phyloP scores from a whole-genome alignment of 2,113 vertebrate species.

The Boleophthalmus pectinirostris region DNA sequence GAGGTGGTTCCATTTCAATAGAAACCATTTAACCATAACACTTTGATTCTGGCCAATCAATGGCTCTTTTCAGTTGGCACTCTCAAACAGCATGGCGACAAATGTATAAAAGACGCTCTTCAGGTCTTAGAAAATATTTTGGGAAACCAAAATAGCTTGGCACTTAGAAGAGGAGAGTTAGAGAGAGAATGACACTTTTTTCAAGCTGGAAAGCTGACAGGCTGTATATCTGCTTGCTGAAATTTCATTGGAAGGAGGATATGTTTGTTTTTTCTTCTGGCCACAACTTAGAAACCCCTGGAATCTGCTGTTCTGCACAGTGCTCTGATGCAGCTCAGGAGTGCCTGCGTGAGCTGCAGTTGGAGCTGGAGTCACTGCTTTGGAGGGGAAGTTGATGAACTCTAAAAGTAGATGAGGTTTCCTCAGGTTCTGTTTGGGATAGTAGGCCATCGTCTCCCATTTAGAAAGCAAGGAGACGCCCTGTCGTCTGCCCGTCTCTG shows the following conservation, averaged over 20 bases:
- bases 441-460: slow-evolving; percentile 41
- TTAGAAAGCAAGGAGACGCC: slow-evolving; percentile 60
- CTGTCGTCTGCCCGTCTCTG: slow-evolving; percentile 62
- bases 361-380: not conserved
- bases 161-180: slow-evolving; percentile 52
- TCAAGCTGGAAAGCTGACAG: slow-evolving; percentile 48
- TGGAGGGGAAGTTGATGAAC: slow-evolving; percentile 36
- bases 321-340: slow-evolving; percentile 56
- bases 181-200: slow-evolving; percentile 56
- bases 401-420: slow-evolving; percentile 74
- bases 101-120: slow-evolving; percentile 72
- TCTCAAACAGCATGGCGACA: slow-evolving; percentile 60
- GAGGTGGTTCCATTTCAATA: slow-evolving; percentile 58
- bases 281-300: slow-evolving; percentile 70
- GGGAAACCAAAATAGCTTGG: slow-evolving; percentile 75
- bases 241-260: slow-evolving; percentile 65
- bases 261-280: slow-evolving; percentile 60
- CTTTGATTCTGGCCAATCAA: slow-evolving; percentile 72
- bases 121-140: slow-evolving; percentile 77
- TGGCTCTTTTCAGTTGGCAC: slow-evolving; percentile 72
- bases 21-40: slow-evolving; percentile 53
- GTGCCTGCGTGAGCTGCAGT: slow-evolving; percentile 9
- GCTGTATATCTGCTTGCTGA: slow-evolving; percentile 63
- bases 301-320: slow-evolving; percentile 58
- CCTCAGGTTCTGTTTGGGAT: slow-evolving; percentile 52